A percentile compares a stretch with the other conserved stretches of the same genome.
phyloP scores from a whole-genome alignment of 2,888 invertebrate species.

The Neocrepidodera transversa region DNA sequence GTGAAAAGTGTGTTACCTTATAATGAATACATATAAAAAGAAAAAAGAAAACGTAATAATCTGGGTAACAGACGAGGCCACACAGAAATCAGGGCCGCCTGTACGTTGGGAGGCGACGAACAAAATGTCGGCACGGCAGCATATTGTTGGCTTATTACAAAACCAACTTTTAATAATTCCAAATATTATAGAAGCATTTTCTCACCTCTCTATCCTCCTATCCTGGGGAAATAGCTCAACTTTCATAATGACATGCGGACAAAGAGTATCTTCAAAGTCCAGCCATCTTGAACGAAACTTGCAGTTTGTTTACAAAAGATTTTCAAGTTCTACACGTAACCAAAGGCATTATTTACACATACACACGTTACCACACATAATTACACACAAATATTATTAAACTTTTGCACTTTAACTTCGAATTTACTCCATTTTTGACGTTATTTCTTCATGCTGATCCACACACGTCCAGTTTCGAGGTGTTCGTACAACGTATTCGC shows the following conservation, averaged over 20 bases:
- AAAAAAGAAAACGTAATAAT: slow-evolving; percentile 32
- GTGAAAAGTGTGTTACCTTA: slow-evolving; percentile 22
- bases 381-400: slow-evolving; percentile 43
- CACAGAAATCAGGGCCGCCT: slow-evolving; percentile 46
- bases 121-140: slow-evolving; percentile 51
- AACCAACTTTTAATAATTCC: background rate
- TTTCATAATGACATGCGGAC: slow-evolving; percentile 75
- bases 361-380: slow-evolving; percentile 48
- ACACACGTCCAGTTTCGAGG: slow-evolving; percentile 56
- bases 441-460: slow-evolving; percentile 55
- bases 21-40: slow-evolving; percentile 18
- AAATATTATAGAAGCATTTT: slow-evolving; percentile 1
- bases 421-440: slow-evolving; percentile 55
- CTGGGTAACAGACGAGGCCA: slow-evolving; percentile 51
- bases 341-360: slow-evolving; percentile 41
- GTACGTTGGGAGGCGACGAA: slow-evolving; percentile 46
- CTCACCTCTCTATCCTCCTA: slow-evolving; percentile 70
- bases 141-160: slow-evolving; percentile 36
- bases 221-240: slow-evolving; percentile 70
- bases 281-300: slow-evolving; percentile 69
- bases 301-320: slow-evolving; percentile 50
- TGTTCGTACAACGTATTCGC: slow-evolving; percentile 52
- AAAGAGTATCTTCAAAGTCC: slow-evolving; percentile 75
- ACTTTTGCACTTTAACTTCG: slow-evolving; percentile 46
- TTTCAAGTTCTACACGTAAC: slow-evolving; percentile 40